These are phyloP conservation scores for Temnothorax longispinosus DNA, from an alignment of 1,140 invertebrate genomes.

Conservation along the genomic window DNA sequence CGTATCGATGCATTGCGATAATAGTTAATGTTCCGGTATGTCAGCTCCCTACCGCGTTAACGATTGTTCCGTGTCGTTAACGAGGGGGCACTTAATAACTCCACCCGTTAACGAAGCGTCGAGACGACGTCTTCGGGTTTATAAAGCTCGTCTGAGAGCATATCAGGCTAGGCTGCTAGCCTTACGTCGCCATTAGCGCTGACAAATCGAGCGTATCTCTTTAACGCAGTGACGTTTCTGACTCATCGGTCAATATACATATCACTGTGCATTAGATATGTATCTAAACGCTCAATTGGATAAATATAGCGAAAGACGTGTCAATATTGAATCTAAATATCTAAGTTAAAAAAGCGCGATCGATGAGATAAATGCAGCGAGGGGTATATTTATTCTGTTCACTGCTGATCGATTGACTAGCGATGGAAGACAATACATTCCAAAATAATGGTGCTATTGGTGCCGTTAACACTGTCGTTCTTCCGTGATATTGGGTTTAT, in stretches of 20 bases:
- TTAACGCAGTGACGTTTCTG: constrained; percentile 28
- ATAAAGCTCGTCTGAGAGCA: constrained; percentile 64
- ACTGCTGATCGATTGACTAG: neutral
- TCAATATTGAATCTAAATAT: neutral
- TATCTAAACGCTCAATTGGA: constrained; percentile 1
- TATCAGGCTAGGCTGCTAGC: constrained; percentile 19
- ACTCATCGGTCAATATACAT: constrained; percentile 39
- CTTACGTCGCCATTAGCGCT: constrained; percentile 35
- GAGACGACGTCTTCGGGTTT: constrained; percentile 71
- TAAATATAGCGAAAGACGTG: constrained; percentile 2
- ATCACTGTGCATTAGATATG: constrained; percentile 13
- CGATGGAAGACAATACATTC: neutral
- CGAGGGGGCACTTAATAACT: constrained; percentile 71
- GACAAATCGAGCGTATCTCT: constrained; percentile 68
- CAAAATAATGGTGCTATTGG: neutral
- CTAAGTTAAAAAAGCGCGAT: neutral
- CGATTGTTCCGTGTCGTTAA: constrained; percentile 66
- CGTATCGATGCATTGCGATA: constrained; percentile 64
- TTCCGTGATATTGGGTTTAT: neutral
- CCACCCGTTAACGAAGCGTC: constrained; percentile 72
- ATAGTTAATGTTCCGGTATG: constrained; percentile 53
- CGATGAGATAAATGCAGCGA: neutral
- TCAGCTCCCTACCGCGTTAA: constrained; percentile 47
- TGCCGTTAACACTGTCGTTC: neutral
- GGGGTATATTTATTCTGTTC: neutral